Base-by-base conservation (phyloP, 2,113 vertebrate species). In the Pterocles orientalis region DNA sequence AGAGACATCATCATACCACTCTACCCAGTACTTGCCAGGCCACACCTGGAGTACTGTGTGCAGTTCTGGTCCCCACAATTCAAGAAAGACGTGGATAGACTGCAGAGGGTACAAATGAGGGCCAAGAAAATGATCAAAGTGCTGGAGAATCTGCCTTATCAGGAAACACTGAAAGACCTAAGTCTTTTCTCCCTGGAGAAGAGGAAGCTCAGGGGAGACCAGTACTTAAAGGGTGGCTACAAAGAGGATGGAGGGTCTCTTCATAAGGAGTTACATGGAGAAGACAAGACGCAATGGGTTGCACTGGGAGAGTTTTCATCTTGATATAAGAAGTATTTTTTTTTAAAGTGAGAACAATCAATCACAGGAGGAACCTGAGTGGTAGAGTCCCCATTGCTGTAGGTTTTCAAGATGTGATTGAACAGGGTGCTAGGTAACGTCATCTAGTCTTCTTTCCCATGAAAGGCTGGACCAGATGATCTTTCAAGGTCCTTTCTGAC, bases 141-240 rank as follows among this genome's bases (percentile, higher is more conserved):
- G 4, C 18, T 65, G 62, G 45, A 77, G 18, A 43, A 25, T 21
- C 5, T 28, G 6, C 12, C 17, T 18, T 33, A 3, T n/a, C 18
- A 33, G 4, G 33, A 41, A 90, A 64, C 12, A 20, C 10, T 68
- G n/a, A 82, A 43, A 23, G 19, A 86, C 16, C 2, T 39, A 31
- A 1, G 7, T 5, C 2, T 47, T 61, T 79, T 62, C 53, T 68
- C 2, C 4, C 14, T 3, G 0, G 6, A n/a, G 17, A 69, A 62
- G 54, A 48, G 43, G 53, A 69, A 47, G 8, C 29, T 86, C 25
- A 51, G 34, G 9, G 7, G 7, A 4, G 33, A 21, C 5, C 21
- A 71, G 9, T 61, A 14, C 15, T 41, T 53, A 53, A 82, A 72
- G 15, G 5, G n/a, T 41, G 28, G 5, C 34, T 62, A 12, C 19